A percentile compares a stretch with the other conserved stretches of the same genome.
Conservation (phyloP, 2,797 vertebrate genomes). For the Delichon dasypus region DNA sequence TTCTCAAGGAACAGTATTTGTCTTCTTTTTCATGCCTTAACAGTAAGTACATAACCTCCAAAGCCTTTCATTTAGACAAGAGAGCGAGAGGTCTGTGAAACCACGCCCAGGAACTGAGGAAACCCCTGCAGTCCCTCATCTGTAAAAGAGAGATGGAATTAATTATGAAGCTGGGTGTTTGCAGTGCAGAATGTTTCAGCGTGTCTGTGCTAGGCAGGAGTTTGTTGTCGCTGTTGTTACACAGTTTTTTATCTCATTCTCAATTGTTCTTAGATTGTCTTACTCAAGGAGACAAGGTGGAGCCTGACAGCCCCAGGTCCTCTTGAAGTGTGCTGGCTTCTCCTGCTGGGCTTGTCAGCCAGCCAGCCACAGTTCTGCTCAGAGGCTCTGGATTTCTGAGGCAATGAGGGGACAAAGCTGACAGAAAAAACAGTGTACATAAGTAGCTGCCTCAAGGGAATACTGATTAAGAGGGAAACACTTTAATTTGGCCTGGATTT, state of each 20-base stretch:
- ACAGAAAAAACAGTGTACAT: background rate
- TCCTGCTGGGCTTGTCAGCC: background rate
- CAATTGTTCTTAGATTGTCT: background rate
- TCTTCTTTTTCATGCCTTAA: background rate
- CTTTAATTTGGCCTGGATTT: background rate
- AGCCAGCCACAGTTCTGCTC: background rate
- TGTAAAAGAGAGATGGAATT: background rate
- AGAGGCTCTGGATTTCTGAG: background rate
- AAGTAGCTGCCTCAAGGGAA: background rate
- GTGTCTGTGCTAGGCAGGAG: background rate
- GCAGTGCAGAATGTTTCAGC: background rate
- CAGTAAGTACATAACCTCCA: background rate
- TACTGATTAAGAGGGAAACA: background rate
- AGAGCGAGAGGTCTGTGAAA: background rate
- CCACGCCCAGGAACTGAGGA: background rate
- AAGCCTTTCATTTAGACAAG: background rate
- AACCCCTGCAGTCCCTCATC: background rate
- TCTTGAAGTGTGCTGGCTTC: background rate
- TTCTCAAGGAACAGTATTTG: background rate
- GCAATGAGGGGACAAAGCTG: background rate
- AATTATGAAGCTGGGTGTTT: background rate
- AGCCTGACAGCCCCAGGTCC: slow-evolving; percentile 14
- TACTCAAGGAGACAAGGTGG: background rate
- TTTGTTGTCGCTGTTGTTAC: background rate
- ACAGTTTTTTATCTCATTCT: slow-evolving; percentile 1